Evolutionary conservation across 2,888 invertebrate species (phyloP), one percentile per base, ranked within the genome.

Genomic region (Leucoma salicis): DNA sequence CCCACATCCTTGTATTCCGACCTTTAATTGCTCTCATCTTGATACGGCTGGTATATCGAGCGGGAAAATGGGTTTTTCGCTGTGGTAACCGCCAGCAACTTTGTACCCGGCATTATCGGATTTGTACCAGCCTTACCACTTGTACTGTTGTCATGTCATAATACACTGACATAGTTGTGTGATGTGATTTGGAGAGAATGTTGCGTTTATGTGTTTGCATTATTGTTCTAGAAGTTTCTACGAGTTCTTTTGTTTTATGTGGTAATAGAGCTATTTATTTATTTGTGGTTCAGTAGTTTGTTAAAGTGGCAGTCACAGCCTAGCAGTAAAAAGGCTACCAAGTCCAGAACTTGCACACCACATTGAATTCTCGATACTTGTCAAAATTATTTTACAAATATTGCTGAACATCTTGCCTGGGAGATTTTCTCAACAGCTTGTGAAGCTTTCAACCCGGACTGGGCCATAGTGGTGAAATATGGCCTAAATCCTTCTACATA

Each of bases 1-100:
- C 36, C 31, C 46, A 53, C 49, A 59, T 67, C 57, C 49, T 44
- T 45, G 46, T 53, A 54, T 51, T 59, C 57, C 80, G 70, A 86
- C 87, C 88, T 88, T 88, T 88, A 88, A 89, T 89, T 89, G 88
- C 85, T 81, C 79, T 76, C 87, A 89, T 89, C 88, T 87, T 89
- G 88, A 89, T 89, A 86, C 84, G 82, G 80, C 80, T 78, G 87
- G 77, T 86, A 88, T 83, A 89, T 87, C 83, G 88, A 89, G 86
- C 88, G 88, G 80, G 81, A 85, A 87, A 88, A 86, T 83, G 86
- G 84, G 81, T 86, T 84, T 85, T 85, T 82, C 83, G 82, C 78
- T 77, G 80, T 73, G 78, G 81, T 77, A 77, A 82, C 74, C 74
- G 77, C 65, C 64, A 64, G 80, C 83, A 83, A 88, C 87, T 83